Conservation (phyloP, 2,113 vertebrate species). For the Paramisgurnus dabryanus region DNA sequence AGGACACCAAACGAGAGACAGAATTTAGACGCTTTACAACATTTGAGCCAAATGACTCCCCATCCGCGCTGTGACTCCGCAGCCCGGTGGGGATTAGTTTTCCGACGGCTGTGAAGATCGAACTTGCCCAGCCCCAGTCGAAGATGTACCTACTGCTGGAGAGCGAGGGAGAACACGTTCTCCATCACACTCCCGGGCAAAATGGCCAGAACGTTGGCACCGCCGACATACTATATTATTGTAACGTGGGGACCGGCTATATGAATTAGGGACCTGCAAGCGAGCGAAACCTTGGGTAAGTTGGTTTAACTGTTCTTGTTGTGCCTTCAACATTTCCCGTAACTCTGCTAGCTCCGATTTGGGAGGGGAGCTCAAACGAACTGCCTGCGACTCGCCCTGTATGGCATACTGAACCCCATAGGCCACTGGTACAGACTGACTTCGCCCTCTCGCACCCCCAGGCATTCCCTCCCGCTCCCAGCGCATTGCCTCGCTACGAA, state of each 20-base stretch:
- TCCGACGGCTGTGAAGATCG: not conserved
- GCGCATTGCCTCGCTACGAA: not conserved
- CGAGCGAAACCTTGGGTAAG: constrained; percentile 10
- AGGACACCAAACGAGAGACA: no score
- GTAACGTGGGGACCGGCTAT: not conserved
- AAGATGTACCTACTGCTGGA: no score
- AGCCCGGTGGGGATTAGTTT: constrained; percentile 46
- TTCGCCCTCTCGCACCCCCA: not conserved
- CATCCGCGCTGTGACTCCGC: not conserved
- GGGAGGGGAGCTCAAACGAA: not conserved
- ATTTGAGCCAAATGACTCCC: not conserved
- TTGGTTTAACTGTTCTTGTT: not conserved
- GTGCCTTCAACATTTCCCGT: not conserved
- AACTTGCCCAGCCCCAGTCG: not conserved
- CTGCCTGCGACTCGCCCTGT: not conserved
- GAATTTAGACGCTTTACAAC: no score
- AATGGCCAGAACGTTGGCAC: constrained; percentile 16
- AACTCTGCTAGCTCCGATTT: not conserved
- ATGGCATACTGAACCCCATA: not conserved
- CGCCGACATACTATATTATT: not conserved
- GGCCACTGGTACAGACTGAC: not conserved
- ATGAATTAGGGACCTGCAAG: not conserved
- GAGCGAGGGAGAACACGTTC: not conserved
- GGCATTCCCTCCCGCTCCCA: not conserved
- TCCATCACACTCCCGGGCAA: not conserved